These are phyloP conservation scores for Arrhopalites spinosus DNA, from an alignment of 2,888 invertebrate genomes.

Conservation along the genomic window DNA sequence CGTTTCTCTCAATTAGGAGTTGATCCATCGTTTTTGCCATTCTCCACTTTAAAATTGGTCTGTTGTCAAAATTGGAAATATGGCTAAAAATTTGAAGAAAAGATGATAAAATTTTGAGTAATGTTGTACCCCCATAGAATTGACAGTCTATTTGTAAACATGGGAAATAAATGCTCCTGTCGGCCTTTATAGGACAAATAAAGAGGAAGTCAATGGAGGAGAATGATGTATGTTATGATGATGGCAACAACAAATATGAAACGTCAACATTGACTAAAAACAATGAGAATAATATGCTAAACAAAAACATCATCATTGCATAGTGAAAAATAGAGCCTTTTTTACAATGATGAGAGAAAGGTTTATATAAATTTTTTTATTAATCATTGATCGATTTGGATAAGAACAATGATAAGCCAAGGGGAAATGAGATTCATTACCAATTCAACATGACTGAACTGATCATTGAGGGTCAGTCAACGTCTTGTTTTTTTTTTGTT, in stretches of 20 bases:
- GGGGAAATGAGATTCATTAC: slow-evolving; percentile 6
- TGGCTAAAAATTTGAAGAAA: no score
- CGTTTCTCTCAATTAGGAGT: no score
- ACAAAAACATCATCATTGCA: not conserved
- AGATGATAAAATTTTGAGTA: no score
- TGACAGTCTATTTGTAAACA: no score
- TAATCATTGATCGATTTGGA: slow-evolving; percentile 9
- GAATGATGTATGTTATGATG: slow-evolving; percentile 7
- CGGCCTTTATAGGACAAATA: no score
- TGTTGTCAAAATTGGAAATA: no score
- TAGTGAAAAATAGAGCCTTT: slow-evolving; percentile 1
- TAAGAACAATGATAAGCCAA: not conserved
- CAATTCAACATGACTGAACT: not conserved
- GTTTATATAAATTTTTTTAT: not conserved
- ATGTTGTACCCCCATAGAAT: no score
- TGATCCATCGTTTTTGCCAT: no score
- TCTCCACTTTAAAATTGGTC: no score
- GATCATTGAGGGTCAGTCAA: not conserved
- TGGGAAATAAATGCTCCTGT: no score
- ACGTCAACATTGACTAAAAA: not conserved
- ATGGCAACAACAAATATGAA: not conserved
- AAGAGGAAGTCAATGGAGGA: not conserved
- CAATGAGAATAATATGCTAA: not conserved
- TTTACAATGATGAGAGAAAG: not conserved
- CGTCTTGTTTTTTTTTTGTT: not conserved